Evolutionary conservation across 2,797 vertebrate species (phyloP), one percentile per base, ranked within the genome.

Genomic region (Manis pentadactyla): DNA sequence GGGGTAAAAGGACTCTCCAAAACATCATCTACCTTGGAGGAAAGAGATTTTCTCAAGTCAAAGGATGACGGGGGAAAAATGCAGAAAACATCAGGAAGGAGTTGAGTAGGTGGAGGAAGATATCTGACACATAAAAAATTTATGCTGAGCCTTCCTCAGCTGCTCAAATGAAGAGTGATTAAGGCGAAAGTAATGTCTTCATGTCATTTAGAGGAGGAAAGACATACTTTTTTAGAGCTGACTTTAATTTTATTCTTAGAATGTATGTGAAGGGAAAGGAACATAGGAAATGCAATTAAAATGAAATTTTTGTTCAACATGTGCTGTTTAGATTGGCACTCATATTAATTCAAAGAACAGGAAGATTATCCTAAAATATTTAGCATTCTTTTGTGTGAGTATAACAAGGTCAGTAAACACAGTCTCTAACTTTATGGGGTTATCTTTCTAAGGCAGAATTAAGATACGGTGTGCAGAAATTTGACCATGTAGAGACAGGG

Each of bases 291-390:
- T 79, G 82, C 87, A 97, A 98, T 97, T 97, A 97, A 97, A 97
- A 95, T 96, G 85, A 90, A 94, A 94, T 85, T 96, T 97, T 97
- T 7, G 42, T 96, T 97, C 88, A 82, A 87, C 75, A 61, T 87
- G 79, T 90, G 89, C 96, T 93, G 83, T 93, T 97, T 93, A 95
- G 96, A 96, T 88, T 95, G 97, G 89, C 87, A 96, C 75, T 97
- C 79, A 14, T 77, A 93, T 95, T 96, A 95, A 97, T 96, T 96
- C 95, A 95, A 97, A 96, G 94, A 93, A 87, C 0, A 0, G 78
- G 83, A 83, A 97, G 94, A 96, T 97, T 97, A 92, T 90, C 75
- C 97, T 97, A 93, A 98, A 97, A 96, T 97, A 97, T 97, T 97
- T 97, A 98, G 81, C 91, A 93, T 96, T 89, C 93, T 94, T 97